Percentiles rank a stretch among this genome's conserved stretches.
Evolutionary conservation across 2,113 vertebrate genomes (phyloP).

Genomic region (Paedocypris sp.): DNA sequence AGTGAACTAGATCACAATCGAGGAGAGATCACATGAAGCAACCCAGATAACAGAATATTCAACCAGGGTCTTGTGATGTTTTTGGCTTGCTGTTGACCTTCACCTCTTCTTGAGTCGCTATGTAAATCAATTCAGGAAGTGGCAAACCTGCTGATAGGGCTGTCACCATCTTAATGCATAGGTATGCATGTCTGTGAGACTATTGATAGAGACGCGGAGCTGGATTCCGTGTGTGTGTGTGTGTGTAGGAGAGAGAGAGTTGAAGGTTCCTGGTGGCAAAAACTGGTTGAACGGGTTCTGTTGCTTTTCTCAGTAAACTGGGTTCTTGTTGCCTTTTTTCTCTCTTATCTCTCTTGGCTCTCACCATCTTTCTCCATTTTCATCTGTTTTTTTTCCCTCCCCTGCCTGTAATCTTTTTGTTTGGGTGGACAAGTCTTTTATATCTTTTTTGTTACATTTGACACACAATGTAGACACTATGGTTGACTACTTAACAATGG

Average conservation of each 20-base stretch:
- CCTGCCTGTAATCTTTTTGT: no score
- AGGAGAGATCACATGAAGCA: not conserved
- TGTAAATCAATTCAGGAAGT: constrained; percentile 48
- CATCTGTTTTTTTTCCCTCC: no score
- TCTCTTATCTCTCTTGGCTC: not conserved
- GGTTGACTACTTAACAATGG: no score
- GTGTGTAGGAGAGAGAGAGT: constrained; percentile 43
- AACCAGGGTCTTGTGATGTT: not conserved
- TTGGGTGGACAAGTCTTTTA: no score
- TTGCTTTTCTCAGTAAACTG: constrained; percentile 29
- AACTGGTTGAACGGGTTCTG: constrained; percentile 49
- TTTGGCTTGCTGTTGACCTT: constrained; percentile 43
- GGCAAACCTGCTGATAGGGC: constrained; percentile 49
- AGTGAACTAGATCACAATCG: not conserved
- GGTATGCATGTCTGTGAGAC: constrained; percentile 24
- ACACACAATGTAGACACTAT: no score
- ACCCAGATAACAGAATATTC: no score
- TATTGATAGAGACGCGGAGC: constrained; percentile 4
- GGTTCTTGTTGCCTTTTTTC: constrained; percentile 33
- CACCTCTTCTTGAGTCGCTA: constrained; percentile 5
- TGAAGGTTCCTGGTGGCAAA: constrained; percentile 36
- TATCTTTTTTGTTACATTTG: no score
- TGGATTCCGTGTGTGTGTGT: constrained; percentile 32
- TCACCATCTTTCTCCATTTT: not conserved
- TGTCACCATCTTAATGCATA: constrained; percentile 26